Base-by-base conservation (phyloP, 2,797 vertebrate genomes). In the Acestrorhynchus altus region DNA sequence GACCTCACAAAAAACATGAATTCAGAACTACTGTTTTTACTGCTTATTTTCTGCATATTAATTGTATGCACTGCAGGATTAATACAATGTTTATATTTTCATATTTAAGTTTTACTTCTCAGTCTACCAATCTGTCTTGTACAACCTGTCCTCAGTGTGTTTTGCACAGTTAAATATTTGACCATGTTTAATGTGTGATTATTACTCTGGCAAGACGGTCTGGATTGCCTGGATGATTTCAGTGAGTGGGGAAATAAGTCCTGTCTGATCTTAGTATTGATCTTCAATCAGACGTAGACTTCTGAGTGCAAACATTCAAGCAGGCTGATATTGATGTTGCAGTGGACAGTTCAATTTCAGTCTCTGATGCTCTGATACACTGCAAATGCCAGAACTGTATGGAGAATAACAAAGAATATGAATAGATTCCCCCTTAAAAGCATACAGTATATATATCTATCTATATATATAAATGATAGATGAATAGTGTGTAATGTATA, bases 161-260 rank as follows among this genome's bases (percentile, higher is more conserved):
- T 70, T 22, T 75, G 68, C 54, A 72, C 83, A 54, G 28, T 16
- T 2, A 64, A 64, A 22, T 42, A 7, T 18, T 39, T 39, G 26
- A 24, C 15, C 8, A 3, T 79, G 81, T 86, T 86, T 83, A 73
- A 81, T 31, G 68, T 64, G n/a, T 75, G 72, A 87, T 87, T 80
- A 67, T 65, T 86, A 82, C 78, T 72, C 83, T 79, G 81, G 83
- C 64, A 86, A 52, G 40, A 83, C 83, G 47, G 85, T 79, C 51
- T 79, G 82, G 65, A 20, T 40, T 75, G 67, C 85, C 72, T 81
- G 74, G 77, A 85, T 26, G 20, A 40, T 42, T 69, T 63, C 24
- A 63, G 12, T 20, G 12, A 51, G 20, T n/a, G 9, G 60, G 1
- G 18, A 22, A 42, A 12, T 42, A 42, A 64, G 60, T n/a, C 13